Base-by-base conservation (phyloP, 2,888 invertebrate species). In the Caenorhabditis imperialis region DNA sequence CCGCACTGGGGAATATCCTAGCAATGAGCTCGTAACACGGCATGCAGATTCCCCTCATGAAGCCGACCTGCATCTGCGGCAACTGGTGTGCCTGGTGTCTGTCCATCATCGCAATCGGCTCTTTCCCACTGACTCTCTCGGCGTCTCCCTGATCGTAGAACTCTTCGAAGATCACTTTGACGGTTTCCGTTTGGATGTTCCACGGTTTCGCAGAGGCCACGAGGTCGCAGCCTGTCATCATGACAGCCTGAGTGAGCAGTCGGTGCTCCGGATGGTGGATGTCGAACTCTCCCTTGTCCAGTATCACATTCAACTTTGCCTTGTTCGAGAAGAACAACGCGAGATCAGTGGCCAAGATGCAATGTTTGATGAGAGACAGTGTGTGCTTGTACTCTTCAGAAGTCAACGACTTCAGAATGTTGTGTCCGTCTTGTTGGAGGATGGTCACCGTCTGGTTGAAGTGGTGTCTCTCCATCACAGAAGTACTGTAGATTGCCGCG, bases 371-470 rank as follows among this genome's bases (percentile, higher is more conserved):
- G 69, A 92, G 91, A 37, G 92, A 91, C 54, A 94, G 88, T 1
- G 93, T 92, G 89, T 93, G 91, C 30, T 86, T 85, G 76, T 86
- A 86, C 42, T 85, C 85, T 7, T 82, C 82, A n/a, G 84, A 79
- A 16, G 65, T 77, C 65, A 86, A 69, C 30, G 78, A 72, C 37
- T 79, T 91, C 88, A 94, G 93, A 67, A 94, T 94, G 85, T 94
- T 94, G 89, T 94, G 94, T 0, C 93, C 93, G 67, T 94, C 93
- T 92, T 94, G 90, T 88, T 94, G 94, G 16, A 94, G 89, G 79
- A 94, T 94, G 14, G 93, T 93, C 27, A 94, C 93, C 0, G 94
- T 94, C 88, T 94, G 94, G 88, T 94, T 94, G 88, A 94, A 94
- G 88, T 94, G 94, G 87, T 94, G 94, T 86, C 94, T 93, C 87